A percentile compares a stretch with the other conserved stretches of the same genome.
These are phyloP conservation scores for Dorcus hopei DNA, from an alignment of 2,888 invertebrate genomes.

Conservation along the genomic window DNA sequence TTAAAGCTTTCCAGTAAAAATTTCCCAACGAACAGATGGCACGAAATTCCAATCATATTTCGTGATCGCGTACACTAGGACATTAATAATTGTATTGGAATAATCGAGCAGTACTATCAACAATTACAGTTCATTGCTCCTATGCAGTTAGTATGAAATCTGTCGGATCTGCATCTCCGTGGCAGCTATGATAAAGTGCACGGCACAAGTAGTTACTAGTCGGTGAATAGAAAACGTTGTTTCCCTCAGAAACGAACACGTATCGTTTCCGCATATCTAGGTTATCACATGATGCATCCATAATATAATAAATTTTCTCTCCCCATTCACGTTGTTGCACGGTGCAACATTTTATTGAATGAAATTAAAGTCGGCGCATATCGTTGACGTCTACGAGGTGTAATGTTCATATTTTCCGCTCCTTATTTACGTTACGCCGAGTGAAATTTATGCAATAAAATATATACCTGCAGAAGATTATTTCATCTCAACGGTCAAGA, in stretches of 20 bases:
- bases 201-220: constrained; percentile 17
- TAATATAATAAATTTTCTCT: too few species aligned
- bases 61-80: constrained; percentile 1
- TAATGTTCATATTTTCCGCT: too few species aligned
- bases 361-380: too few species aligned
- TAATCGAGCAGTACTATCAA: constrained; percentile 21
- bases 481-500: too few species aligned
- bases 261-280: constrained; percentile 19
- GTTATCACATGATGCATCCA: constrained; percentile 3
- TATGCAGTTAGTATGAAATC: constrained; percentile 27
- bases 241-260: constrained; percentile 2
- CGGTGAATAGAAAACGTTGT: constrained; percentile 19
- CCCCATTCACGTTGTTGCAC: too few species aligned
- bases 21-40: constrained; percentile 8
- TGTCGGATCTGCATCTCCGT: constrained; percentile 26
- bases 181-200: constrained; percentile 26
- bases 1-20: neutral
- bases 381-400: too few species aligned
- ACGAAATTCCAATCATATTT: constrained; percentile 12
- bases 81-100: constrained; percentile 18
- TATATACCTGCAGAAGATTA: too few species aligned
- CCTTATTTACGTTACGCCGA: too few species aligned
- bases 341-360: too few species aligned
- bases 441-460: too few species aligned
- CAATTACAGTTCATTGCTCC: constrained; percentile 27